Evolutionary conservation across 1,140 invertebrate species (phyloP), one percentile per base, ranked within the genome.

Genomic region (Probaryconus sp.): DNA sequence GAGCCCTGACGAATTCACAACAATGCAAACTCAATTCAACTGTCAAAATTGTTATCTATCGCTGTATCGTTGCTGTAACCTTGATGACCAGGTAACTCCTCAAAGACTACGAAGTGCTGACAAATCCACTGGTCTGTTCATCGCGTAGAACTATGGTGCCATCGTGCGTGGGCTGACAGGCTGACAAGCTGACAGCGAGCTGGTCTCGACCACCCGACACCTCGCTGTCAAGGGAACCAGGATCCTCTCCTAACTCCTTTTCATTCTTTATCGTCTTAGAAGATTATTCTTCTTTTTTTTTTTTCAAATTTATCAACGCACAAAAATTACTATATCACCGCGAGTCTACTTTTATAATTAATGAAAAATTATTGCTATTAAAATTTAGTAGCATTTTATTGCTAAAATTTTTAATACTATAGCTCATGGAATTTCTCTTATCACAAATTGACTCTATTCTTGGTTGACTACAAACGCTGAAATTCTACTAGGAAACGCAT

Each of bases 141-240:
- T 56, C 45, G 28, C 37, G 45, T 11, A 47, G 43, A 38, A 38
- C 24, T 45, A 20, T 53, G 45, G 37, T 83, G 78, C 77, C 81
- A 85, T 81, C 82, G 83, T 85, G 83, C 85, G 85, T 87, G 83
- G 85, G 85, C 83, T 84, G 85, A 87, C 83, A 83, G 82, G 30
- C 70, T 84, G 84, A 87, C 84, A 86, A 83, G 79, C 80, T 86
- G 83, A 85, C 84, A 83, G 83, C 76, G 50, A 69, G 69, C 76
- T 42, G 65, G 63, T 64, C 77, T 79, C 81, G 83, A 85, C 84
- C 83, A 85, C 83, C 83, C 83, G 83, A 86, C 85, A 85, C 83
- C 81, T 83, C 78, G 81, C 81, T 86, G 83, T 82, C 82, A 84
- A 80, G 64, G 64, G 38, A 68, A 50, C 74, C 76, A 33, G 61